Evolutionary conservation across 2,797 vertebrate species (phyloP).

Genomic region (Coregonus suidteri): DNA sequence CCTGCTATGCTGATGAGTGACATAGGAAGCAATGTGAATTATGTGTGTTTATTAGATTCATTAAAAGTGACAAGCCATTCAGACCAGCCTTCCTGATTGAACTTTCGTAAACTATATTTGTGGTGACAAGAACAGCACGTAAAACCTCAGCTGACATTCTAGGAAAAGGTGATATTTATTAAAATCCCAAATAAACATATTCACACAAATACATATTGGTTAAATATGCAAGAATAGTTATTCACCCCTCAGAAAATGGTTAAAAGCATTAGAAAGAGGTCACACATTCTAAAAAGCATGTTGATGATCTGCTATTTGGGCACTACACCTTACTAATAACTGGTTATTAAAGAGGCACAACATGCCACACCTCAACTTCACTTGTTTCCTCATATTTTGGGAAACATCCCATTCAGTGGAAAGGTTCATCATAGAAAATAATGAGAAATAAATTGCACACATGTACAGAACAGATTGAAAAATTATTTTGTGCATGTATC

Average conservation of each 20-base stretch:
- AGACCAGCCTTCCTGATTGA: too few relatives aligned
- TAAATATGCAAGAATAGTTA: constrained; percentile 74
- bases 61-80: too few relatives aligned
- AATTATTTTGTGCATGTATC: constrained; percentile 36
- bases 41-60: too few relatives aligned
- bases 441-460: constrained; percentile 55
- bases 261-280: constrained; percentile 7
- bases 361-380: constrained; percentile 60
- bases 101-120: background rate
- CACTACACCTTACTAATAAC: constrained; percentile 15
- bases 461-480: constrained; percentile 59
- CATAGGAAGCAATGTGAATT: too few relatives aligned
- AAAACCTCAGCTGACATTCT: constrained; percentile 58
- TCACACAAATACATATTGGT: constrained; percentile 77
- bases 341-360: constrained; percentile 30
- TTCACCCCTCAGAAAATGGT: constrained; percentile 60
- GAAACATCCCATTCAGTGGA: constrained; percentile 50
- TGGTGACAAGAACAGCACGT: background rate
- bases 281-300: constrained; percentile 38
- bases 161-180: constrained; percentile 73
- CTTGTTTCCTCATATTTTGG: constrained; percentile 38
- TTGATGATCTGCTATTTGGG: constrained; percentile 17
- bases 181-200: constrained; percentile 78
- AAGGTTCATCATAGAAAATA: constrained; percentile 58
- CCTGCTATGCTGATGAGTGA: too few relatives aligned